Evolutionary conservation across 2,888 invertebrate species (phyloP), one percentile per base, ranked within the genome.

Genomic region (Phragmatobia fuliginosa): DNA sequence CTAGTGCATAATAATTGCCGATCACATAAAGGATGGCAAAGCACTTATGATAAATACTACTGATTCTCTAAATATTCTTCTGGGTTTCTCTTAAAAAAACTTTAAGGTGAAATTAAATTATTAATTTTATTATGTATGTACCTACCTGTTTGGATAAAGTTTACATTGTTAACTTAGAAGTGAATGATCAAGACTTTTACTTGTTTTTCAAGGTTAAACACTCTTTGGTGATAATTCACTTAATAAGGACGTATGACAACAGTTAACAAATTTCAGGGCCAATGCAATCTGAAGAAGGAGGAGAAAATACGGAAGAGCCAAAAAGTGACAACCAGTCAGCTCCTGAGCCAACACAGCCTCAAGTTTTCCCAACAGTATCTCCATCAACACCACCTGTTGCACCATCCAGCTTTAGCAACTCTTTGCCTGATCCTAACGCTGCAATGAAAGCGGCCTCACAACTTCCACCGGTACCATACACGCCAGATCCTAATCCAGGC

Each of bases 221-320:
- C 2, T 18, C 11, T 38, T 41, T 41, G 18, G 41, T 18, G 41
- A 41, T 18, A 41, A 5, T 8, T 52, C 21, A 52, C 11, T 4
- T 52, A 5, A 11, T 28, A 6, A 56, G 25, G 7, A 16, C 14
- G 14, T 14, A 8, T 56, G 28, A 63, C n/a, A 32, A 31, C 32
- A 63, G 14, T 49, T 65, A 21, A 56, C 38, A 28, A 32, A 32
- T 85, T 87, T 70, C 72, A 94, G 94, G 97, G 3, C 98, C 98
- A 14, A 93, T 97, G 82, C 94, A 92, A 62, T 96, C 96, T 74
- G 95, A 93, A 65, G 95, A 95, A 16, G 94, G 92, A 18, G 87
- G 88, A 70, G 92, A 90, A 65, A 90, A 89, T 60, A 89, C 90
- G 60, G 84, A 80, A 41, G 73, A 75, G 45, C 77, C 88, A 71